These are phyloP conservation scores for Pollachius pollachius DNA, from an alignment of 2,113 vertebrate species.

Conservation along the genomic window DNA sequence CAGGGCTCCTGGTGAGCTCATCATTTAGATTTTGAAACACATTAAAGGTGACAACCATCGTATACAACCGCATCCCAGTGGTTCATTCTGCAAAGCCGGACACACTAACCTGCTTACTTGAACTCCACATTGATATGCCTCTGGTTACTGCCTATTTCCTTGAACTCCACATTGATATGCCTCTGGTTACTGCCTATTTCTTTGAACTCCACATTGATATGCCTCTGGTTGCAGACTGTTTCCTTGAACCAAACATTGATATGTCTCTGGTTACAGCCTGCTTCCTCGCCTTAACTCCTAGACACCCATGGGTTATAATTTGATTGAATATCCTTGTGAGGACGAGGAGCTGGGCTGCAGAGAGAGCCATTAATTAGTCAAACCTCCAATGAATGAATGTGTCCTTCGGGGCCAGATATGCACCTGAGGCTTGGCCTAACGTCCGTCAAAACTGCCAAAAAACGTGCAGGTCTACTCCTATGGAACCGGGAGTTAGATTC, in stretches of 20 bases:
- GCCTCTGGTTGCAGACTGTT: constrained; percentile 17
- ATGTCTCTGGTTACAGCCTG: constrained; percentile 15
- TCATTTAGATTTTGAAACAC: not conserved
- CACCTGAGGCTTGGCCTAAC: not conserved
- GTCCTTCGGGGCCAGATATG: too few species aligned
- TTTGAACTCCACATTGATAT: constrained; percentile 16
- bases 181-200: constrained; percentile 18
- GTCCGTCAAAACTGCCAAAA: constrained; percentile 19
- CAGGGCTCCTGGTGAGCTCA: constrained; percentile 13
- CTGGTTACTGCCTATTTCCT: constrained; percentile 17
- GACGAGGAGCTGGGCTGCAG: not conserved
- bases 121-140: constrained; percentile 19
- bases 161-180: constrained; percentile 18
- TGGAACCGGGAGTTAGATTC: constrained; percentile 12
- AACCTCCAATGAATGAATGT: not conserved
- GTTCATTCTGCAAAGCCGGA: constrained; percentile 35
- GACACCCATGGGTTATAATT: constrained; percentile 16
- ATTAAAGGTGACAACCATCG: too few species aligned
- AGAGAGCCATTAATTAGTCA: not conserved
- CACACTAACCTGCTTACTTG: constrained; percentile 45
- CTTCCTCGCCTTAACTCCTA: constrained; percentile 19
- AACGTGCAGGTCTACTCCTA: constrained; percentile 28
- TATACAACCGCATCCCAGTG: constrained; percentile 3
- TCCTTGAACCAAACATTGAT: constrained; percentile 19
- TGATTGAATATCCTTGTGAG: constrained; percentile 4